phyloP scores from a whole-genome alignment of 1,140 invertebrate genomes.

The Drosophila busckii region DNA sequence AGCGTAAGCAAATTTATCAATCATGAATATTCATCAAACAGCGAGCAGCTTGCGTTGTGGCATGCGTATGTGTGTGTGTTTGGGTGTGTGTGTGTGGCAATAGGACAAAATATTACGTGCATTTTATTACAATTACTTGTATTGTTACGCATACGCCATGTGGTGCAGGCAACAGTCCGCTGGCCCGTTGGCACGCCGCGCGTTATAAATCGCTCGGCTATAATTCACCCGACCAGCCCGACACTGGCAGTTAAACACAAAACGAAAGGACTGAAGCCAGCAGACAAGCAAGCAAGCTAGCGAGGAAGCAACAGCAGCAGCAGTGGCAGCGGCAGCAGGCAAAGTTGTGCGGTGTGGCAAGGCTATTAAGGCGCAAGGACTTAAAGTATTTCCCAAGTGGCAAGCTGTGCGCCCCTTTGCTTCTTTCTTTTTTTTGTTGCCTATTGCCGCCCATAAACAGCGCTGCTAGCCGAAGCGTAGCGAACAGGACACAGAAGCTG shows the following conservation, averaged over 20 bases:
- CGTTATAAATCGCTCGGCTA: slow-evolving; percentile 69
- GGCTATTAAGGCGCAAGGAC: slow-evolving; percentile 66
- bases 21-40: no score
- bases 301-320: slow-evolving; percentile 2
- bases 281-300: neutral
- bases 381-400: slow-evolving; percentile 63
- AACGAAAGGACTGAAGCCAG: slow-evolving; percentile 12
- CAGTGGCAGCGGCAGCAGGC: slow-evolving; percentile 15
- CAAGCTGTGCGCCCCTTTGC: slow-evolving; percentile 23
- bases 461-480: slow-evolving; percentile 14
- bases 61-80: no score
- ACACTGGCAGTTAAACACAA: neutral
- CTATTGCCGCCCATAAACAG: slow-evolving; percentile 1
- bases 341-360: no score
- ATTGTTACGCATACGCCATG: slow-evolving; percentile 69
- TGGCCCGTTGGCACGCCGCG: slow-evolving; percentile 30
- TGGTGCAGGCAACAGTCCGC: slow-evolving; percentile 19
- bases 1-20: no score
- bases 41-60: no score
- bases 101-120: slow-evolving; percentile 39
- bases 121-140: slow-evolving; percentile 55
- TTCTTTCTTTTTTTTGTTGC: slow-evolving; percentile 4
- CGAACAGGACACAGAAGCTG: slow-evolving; percentile 3
- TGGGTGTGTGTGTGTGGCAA: no score
- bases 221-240: slow-evolving; percentile 49